A percentile compares a stretch with the other conserved stretches of the same genome.
Conservation (phyloP, 2,888 invertebrate genomes). For the Ophioninae sp. region DNA sequence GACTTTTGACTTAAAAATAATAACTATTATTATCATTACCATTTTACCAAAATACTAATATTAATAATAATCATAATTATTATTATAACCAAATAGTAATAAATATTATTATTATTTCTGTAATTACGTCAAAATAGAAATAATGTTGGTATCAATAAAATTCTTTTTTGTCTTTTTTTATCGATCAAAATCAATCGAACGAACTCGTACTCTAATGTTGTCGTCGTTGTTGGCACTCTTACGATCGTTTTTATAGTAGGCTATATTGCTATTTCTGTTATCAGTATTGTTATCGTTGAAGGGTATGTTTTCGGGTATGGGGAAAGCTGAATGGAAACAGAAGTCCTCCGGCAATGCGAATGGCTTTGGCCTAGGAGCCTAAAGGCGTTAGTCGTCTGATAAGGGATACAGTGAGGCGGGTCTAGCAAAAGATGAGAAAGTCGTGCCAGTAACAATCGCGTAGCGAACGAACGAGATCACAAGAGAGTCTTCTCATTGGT, state of each 20-base stretch:
- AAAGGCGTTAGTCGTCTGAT: conserved; percentile 14
- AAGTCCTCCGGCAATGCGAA: conserved; percentile 9
- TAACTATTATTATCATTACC: too few species aligned
- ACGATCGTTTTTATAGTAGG: too few species aligned
- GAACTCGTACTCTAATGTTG: too few species aligned
- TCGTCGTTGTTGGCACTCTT: too few species aligned
- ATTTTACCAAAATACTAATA: too few species aligned
- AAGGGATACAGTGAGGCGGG: conserved; percentile 20
- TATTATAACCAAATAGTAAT: background rate
- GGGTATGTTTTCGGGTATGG: background rate
- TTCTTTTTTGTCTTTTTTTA: background rate
- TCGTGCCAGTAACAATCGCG: conserved; percentile 39
- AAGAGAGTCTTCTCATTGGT: background rate
- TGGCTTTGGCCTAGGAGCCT: conserved; percentile 30
- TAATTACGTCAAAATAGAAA: too few species aligned
- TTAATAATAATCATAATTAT: background rate
- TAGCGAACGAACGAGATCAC: conserved; percentile 39
- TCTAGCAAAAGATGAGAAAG: conserved; percentile 28
- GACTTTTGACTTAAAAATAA: too few species aligned
- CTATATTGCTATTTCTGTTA: background rate
- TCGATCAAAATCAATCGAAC: too few species aligned
- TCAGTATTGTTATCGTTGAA: background rate
- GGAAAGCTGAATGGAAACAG: background rate
- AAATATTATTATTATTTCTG: too few species aligned
- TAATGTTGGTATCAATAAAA: too few species aligned